These are phyloP conservation scores for Digitonthophagus gazella DNA, from an alignment of 2,888 invertebrate genomes.

Conservation along the genomic window DNA sequence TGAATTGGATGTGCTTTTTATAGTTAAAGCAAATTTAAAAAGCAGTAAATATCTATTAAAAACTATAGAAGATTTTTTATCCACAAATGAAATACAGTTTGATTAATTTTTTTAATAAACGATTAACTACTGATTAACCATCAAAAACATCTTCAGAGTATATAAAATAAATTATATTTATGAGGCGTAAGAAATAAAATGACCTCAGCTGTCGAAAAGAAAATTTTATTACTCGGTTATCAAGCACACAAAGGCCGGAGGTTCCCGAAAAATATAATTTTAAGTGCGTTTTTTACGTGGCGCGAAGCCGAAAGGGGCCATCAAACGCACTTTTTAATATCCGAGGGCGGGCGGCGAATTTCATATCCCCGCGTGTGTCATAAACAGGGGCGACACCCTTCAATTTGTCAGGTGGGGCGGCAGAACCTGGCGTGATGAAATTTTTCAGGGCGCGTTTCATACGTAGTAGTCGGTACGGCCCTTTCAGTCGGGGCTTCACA, in stretches of 20 bases:
- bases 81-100: too few species aligned
- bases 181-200: neutral
- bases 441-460: neutral
- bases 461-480: too few species aligned
- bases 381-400: slow-evolving; percentile 15
- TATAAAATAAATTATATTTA: neutral
- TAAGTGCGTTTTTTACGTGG: neutral
- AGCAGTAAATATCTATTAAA: too few species aligned
- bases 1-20: too few species aligned
- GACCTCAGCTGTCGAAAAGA: neutral
- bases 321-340: neutral
- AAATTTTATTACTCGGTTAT: neutral
- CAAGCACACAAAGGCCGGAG: neutral
- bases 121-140: too few species aligned
- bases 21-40: too few species aligned
- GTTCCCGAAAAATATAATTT: neutral
- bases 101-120: too few species aligned
- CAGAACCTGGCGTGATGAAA: neutral
- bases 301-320: neutral
- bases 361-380: slow-evolving; percentile 6
- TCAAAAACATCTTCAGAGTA: too few species aligned
- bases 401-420: slow-evolving; percentile 10
- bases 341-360: neutral
- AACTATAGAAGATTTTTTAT: too few species aligned
- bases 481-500: too few species aligned